Base-by-base conservation (phyloP, 2,888 invertebrate species). In the Stictocephala bisonia region DNA sequence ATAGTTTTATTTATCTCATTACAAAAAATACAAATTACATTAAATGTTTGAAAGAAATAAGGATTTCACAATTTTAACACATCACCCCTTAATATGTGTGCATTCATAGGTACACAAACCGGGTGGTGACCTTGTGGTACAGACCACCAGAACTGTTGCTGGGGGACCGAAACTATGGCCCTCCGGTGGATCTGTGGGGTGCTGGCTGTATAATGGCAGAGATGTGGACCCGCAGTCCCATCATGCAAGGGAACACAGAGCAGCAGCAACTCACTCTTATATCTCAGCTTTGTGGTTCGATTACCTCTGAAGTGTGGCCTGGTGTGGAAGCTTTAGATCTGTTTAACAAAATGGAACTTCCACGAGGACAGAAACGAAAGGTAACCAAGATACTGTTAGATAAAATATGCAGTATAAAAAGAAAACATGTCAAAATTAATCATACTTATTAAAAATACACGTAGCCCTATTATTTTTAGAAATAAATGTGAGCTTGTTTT, bases 201-300 rank as follows among this genome's bases (percentile, higher is more conserved):
- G 98, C 97, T 0, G 99, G 99, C 0, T 99, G 99, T 83, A 99
- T 99, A 76, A 99, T 99, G 99, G 99, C 99, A 0, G 99, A 99
- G 86, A 96, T 99, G 96, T 99, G 99, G 99, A 99, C 97, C 0
- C 86, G 90, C 77, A 86, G 85, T 3, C 99, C 96, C 0, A 95
- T 96, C 74, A 95, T 96, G 95, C 95, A 95, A 29, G 99, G 99
- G 18, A 95, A 93, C 64, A 96, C 97, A 0, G 99, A 99, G 81
- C 97, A 97, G 81, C 95, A 96, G 82, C 99, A 99, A 82, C 84
- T 99, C 9, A 94, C 93, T 27, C 87, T 98, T 15, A 99, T 99
- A 75, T 95, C 95, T 0, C 96, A 97, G 83, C 86, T 99, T 6
- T 99, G 99, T 83, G 99, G 99, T 0, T 95, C 97, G 0, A 97